Base-by-base conservation (phyloP, 2,888 invertebrate species). In the Petrolisthes manimaculis region DNA sequence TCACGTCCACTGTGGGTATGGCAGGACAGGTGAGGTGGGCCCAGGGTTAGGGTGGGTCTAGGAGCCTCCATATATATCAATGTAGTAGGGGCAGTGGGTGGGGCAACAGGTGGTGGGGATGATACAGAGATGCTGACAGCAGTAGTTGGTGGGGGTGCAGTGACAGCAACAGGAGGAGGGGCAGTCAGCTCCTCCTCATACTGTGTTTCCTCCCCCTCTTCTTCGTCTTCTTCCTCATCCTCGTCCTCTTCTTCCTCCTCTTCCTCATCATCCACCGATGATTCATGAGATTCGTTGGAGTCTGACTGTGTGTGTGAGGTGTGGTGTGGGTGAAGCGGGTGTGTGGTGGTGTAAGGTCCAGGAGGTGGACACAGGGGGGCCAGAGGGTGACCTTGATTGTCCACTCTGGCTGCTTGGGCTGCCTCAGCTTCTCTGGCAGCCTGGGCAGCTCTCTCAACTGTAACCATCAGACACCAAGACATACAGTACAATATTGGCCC, bases 391-490 rank as follows among this genome's bases (percentile, higher is more conserved):
- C 21, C 71, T n/a, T n/a, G n/a, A 1, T 71, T 71, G 71, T 14
- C 71, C 14, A 21, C 71, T n/a, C 61, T 74, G 21, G 89, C 86
- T 18, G 89, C 89, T 18, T 86, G 86, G 24, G 89, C 74, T 67
- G 86, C 89, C 55, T 84, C 89, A 8, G 89, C 89, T 61, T 86
- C 89, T 69, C 89, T 80, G 12, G 89, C 89, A 71, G 89, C 89
- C 54, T 89, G 89, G 21, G 89, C 89, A 6, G 89, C 89, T 75
- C 86, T 75, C 84, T 89, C 89, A 80, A 89, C 89, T 89, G 80
- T 71, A 54, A 37, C 37, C 37, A 37, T 37, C 37, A 37, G 37
- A 37, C 37, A 0, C 37, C 37, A 37, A 37, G 37, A n/a, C 51
- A 61, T 69, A 56, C 5, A 67, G 53, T 24, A 81, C 51, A 55